Conservation (phyloP, 2,888 invertebrate genomes). For the Endotricha flammealis region DNA sequence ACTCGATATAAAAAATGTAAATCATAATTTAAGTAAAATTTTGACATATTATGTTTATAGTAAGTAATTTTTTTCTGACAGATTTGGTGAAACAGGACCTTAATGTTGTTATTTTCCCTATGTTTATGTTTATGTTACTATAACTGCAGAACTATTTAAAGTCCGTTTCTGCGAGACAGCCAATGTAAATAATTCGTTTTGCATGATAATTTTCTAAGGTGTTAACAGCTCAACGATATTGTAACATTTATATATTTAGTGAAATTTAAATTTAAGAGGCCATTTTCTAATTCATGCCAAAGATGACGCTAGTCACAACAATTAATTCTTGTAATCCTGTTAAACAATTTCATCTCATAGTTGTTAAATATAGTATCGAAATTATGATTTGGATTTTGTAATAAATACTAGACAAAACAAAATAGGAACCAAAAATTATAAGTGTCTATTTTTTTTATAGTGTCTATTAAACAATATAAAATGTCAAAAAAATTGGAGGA, state of each 20-base stretch:
- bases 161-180: conserved; percentile 33
- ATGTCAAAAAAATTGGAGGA: no score
- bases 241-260: conserved; percentile 52
- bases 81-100: background rate
- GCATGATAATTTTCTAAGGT: conserved; percentile 62
- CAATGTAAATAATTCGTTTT: conserved; percentile 58
- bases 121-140: background rate
- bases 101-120: background rate
- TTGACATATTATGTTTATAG: background rate
- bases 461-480: no score
- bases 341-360: conserved; percentile 33
- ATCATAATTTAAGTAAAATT: no score
- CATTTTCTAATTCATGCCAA: conserved; percentile 34
- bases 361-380: conserved; percentile 32
- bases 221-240: conserved; percentile 71
- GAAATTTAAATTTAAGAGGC: conserved; percentile 48
- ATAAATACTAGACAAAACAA: no score
- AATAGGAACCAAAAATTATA: no score
- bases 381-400: conserved; percentile 43
- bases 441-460: no score
- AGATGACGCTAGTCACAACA: conserved; percentile 36
- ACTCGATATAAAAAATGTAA: no score
- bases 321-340: conserved; percentile 14
- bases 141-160: conserved; percentile 16
- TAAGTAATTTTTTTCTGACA: background rate